Evolutionary conservation across 2,797 vertebrate genomes (phyloP), one percentile per base, ranked within the genome.

Genomic region (Amazonetta brasiliensis): DNA sequence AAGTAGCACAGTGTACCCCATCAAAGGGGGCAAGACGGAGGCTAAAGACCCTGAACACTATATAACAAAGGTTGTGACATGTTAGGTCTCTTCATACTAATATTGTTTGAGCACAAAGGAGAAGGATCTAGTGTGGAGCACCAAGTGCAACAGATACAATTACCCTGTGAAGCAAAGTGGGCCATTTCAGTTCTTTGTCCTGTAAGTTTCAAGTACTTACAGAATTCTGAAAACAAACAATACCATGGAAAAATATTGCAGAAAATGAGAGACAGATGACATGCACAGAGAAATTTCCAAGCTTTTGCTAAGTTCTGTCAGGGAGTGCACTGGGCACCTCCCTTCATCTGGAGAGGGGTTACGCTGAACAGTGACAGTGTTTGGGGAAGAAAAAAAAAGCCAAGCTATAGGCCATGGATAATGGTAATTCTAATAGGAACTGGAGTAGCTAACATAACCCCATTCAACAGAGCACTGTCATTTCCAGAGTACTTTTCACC

Each of bases 351-450:
- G 18, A 80, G 15, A 7, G 8, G 58, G 62, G 1, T 46, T 26
- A 46, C 56, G 80, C 12, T 3, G 2, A 62, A 90, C 5, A 44
- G 35, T 22, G 25, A 46, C 4, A 69, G 35, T 6, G 12, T 52
- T 56, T 50, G 30, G 18, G 15, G 31, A 79, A 56, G 22, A 9
- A 77, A 31, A 66, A 84, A 22, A 63, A 44, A 72, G 63, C 46
- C 58, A 69, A 86, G 59, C 25, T 31, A 31, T 7, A 43, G 31
- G 44, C 23, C 44, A 18, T 0, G 7, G 3, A 37, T 0, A 16
- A 44, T 0, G 1, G 54, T 8, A 83, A 60, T 3, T 19, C 48
- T 30, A 2, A 0, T 11, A 35, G 71, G 11, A 79, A 12, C 3
- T 2, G 3, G 25, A 3, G 5, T 20, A 68, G 43, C 52, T 84